Evolutionary conservation across 2,797 vertebrate genomes (phyloP).

Genomic region (Vultur gryphus): DNA sequence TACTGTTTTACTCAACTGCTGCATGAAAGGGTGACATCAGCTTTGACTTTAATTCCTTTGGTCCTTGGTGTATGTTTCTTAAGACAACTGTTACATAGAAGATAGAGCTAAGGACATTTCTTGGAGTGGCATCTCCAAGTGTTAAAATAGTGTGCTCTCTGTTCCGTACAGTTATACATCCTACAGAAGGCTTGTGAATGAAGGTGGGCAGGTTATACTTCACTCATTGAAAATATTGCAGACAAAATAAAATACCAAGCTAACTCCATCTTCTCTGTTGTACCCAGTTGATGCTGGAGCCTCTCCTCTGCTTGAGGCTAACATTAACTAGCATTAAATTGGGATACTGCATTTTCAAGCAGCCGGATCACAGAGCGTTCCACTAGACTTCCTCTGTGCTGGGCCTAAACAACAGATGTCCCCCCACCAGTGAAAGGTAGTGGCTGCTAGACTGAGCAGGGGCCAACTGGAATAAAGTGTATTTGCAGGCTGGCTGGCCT

Average conservation of each 20-base stretch:
- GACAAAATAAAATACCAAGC: background rate
- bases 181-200: background rate
- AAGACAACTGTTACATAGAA: background rate
- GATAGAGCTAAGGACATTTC: background rate
- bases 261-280: background rate
- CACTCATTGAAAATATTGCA: background rate
- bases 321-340: background rate
- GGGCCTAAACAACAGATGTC: background rate
- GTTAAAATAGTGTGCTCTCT: background rate
- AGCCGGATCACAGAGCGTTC: background rate
- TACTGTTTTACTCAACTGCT: background rate
- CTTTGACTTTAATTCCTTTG: background rate
- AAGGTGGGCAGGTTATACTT: background rate
- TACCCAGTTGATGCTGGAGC: background rate
- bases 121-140: background rate
- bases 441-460: background rate
- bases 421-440: background rate
- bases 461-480: background rate
- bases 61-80: background rate
- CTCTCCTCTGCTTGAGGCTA: background rate
- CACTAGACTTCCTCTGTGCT: rapidly evolving
- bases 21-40: background rate
- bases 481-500: background rate
- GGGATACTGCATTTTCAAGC: background rate
- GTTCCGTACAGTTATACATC: background rate